phyloP scores from a whole-genome alignment of 2,113 vertebrate genomes.

The Amia ocellicauda region DNA sequence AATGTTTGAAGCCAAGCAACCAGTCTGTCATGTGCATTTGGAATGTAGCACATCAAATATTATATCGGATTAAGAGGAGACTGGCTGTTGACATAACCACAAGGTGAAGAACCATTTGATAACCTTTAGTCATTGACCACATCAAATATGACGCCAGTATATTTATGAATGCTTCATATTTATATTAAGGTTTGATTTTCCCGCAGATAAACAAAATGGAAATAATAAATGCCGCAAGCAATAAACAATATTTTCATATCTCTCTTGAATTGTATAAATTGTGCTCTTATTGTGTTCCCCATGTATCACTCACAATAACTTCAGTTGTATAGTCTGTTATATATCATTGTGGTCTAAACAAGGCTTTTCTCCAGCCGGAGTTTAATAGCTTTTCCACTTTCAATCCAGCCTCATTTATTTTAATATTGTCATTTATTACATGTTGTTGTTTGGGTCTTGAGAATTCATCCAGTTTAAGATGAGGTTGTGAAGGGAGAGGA shows the following conservation, averaged over 20 bases:
- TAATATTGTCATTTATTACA: conserved; percentile 20
- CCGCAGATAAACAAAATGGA: neutral
- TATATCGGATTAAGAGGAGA: too few relatives aligned
- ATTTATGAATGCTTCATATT: too few relatives aligned
- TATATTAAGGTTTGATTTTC: neutral
- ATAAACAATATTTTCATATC: conserved; percentile 9
- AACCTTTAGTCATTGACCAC: too few relatives aligned
- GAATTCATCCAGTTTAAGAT: conserved; percentile 31
- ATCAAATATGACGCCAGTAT: too few relatives aligned
- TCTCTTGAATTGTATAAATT: conserved; percentile 6
- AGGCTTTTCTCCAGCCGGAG: neutral
- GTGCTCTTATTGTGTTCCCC: conserved; percentile 4
- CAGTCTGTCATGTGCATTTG: too few relatives aligned
- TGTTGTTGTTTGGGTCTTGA: conserved; percentile 25
- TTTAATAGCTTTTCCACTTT: conserved; percentile 34
- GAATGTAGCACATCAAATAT: too few relatives aligned
- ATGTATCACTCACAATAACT: conserved; percentile 15
- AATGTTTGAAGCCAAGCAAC: too few relatives aligned
- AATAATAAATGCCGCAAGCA: neutral
- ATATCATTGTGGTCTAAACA: conserved; percentile 15
- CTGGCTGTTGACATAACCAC: too few relatives aligned
- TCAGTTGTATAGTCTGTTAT: conserved; percentile 21
- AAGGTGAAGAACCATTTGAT: too few relatives aligned
- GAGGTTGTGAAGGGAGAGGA: conserved; percentile 20
- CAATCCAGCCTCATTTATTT: conserved; percentile 33